Percentiles rank a stretch among this genome's conserved stretches.
These are phyloP conservation scores for Limenitis camilla DNA, from an alignment of 2,888 invertebrate genomes.

Conservation along the genomic window DNA sequence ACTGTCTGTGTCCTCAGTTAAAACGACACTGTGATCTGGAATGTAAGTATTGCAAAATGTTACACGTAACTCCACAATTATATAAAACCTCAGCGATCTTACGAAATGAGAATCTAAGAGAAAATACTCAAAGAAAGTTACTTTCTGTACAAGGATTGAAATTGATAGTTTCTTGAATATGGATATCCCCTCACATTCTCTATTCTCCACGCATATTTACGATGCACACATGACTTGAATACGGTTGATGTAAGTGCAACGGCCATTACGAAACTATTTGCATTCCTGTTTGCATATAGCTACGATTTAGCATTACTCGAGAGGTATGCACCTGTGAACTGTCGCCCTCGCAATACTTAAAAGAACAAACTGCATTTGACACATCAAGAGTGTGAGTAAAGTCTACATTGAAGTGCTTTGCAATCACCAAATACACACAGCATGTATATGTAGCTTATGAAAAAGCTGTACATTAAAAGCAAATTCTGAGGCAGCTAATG, in stretches of 20 bases:
- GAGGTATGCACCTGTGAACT: slow-evolving; percentile 37
- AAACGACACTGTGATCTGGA: slow-evolving; percentile 87
- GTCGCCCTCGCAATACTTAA: slow-evolving; percentile 40
- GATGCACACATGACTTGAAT: slow-evolving; percentile 53
- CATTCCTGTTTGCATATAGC: slow-evolving; percentile 53
- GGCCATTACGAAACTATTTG: slow-evolving; percentile 49
- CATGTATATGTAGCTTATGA: slow-evolving; percentile 22
- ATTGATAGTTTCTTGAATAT: slow-evolving; percentile 47
- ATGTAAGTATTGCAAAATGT: slow-evolving; percentile 26
- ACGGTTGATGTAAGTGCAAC: slow-evolving; percentile 61
- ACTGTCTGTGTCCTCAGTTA: slow-evolving; percentile 93
- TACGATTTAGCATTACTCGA: slow-evolving; percentile 36
- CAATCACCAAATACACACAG: slow-evolving; percentile 29
- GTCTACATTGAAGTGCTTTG: slow-evolving; percentile 43
- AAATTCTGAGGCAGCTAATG: slow-evolving; percentile 25
- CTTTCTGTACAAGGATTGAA: slow-evolving; percentile 33
- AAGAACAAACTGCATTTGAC: slow-evolving; percentile 70
- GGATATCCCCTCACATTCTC: slow-evolving; percentile 41
- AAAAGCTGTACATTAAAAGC: slow-evolving; percentile 26
- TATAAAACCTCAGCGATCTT: slow-evolving; percentile 12
- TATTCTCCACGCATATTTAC: slow-evolving; percentile 46
- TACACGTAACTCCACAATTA: slow-evolving; percentile 12
- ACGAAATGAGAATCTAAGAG: slow-evolving; percentile 12
- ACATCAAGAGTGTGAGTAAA: slow-evolving; percentile 29
- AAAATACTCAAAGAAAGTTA: slow-evolving; percentile 28